Percentiles rank a stretch among this genome's conserved stretches.
Evolutionary conservation across 2,888 invertebrate species (phyloP).

Genomic region (Sinohyriopsis cumingii): DNA sequence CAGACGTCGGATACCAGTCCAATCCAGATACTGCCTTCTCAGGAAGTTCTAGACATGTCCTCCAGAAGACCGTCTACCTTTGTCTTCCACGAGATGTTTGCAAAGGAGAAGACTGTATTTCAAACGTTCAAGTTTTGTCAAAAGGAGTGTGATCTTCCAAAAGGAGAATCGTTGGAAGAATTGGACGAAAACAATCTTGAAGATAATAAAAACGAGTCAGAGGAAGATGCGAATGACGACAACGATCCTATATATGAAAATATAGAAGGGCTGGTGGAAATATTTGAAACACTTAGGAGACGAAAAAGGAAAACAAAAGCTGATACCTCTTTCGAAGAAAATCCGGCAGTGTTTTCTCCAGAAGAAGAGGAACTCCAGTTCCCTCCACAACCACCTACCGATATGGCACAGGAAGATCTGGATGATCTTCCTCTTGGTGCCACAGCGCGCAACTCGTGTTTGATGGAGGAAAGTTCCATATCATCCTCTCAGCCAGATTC

Average conservation of each 20-base stretch:
- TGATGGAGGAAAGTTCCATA: slow-evolving; percentile 5
- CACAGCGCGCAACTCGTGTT: slow-evolving; percentile 2
- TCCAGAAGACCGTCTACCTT: slow-evolving; percentile 36
- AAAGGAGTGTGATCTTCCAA: background rate
- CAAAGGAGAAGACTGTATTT: slow-evolving; percentile 7
- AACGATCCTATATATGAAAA: slow-evolving; percentile 39
- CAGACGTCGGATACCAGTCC: slow-evolving; percentile 4
- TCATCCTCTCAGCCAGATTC: slow-evolving; percentile 9
- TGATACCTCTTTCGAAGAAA: background rate
- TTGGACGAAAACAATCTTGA: slow-evolving; percentile 3
- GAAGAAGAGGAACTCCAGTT: background rate
- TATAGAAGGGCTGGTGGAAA: slow-evolving; percentile 30
- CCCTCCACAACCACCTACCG: background rate
- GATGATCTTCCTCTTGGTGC: background rate
- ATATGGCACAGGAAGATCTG: background rate
- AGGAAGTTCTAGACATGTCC: background rate
- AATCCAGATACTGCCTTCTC: background rate
- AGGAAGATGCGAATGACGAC: slow-evolving; percentile 9
- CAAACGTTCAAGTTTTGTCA: background rate
- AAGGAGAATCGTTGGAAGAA: background rate
- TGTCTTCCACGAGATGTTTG: slow-evolving; percentile 31
- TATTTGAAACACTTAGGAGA: slow-evolving; percentile 6
- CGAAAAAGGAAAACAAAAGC: slow-evolving; percentile 1
- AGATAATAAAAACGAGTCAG: slow-evolving; percentile 11
- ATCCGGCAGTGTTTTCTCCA: background rate